Percentiles rank a stretch among this genome's conserved stretches.
phyloP scores from a whole-genome alignment of 2,888 invertebrate species.

The Andrena minutula region DNA sequence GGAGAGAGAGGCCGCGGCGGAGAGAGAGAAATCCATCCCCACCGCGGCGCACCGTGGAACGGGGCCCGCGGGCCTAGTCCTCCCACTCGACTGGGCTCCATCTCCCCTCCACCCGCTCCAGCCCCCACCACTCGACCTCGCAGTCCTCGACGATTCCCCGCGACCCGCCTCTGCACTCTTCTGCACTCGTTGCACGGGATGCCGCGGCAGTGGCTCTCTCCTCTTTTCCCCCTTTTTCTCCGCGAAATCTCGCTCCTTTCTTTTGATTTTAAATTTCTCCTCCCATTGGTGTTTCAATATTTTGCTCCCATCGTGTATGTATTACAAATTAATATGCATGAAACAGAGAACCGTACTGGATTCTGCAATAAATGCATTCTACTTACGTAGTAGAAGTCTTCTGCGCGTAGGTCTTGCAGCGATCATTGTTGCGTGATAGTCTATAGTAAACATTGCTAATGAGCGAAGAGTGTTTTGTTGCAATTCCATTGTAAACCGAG shows the following conservation, averaged over 20 bases:
- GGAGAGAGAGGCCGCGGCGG: constrained; percentile 28
- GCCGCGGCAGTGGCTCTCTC: constrained; percentile 54
- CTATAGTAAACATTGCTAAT: too few species aligned
- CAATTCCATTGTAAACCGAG: too few species aligned
- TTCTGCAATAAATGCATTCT: too few species aligned
- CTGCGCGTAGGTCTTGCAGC: too few species aligned
- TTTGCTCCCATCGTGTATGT: background rate
- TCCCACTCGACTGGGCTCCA: constrained; percentile 64
- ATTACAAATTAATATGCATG: too few species aligned
- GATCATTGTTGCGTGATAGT: too few species aligned
- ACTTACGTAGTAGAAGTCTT: too few species aligned
- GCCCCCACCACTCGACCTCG: constrained; percentile 45
- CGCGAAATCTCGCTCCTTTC: constrained; percentile 17
- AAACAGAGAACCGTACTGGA: too few species aligned
- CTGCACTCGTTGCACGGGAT: constrained; percentile 53
- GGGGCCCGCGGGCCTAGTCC: constrained; percentile 67
- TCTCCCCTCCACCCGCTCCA: constrained; percentile 39
- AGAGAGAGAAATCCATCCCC: constrained; percentile 47
- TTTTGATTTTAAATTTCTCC: constrained; percentile 3
- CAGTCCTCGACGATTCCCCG: constrained; percentile 61
- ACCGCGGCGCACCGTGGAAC: constrained; percentile 49
- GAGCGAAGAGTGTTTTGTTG: too few species aligned
- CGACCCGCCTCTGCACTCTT: constrained; percentile 64
- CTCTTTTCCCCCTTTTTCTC: constrained; percentile 38
- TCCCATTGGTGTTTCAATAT: background rate